phyloP scores from a whole-genome alignment of 2,797 vertebrate species.

The Percopsis omiscomaycus region DNA sequence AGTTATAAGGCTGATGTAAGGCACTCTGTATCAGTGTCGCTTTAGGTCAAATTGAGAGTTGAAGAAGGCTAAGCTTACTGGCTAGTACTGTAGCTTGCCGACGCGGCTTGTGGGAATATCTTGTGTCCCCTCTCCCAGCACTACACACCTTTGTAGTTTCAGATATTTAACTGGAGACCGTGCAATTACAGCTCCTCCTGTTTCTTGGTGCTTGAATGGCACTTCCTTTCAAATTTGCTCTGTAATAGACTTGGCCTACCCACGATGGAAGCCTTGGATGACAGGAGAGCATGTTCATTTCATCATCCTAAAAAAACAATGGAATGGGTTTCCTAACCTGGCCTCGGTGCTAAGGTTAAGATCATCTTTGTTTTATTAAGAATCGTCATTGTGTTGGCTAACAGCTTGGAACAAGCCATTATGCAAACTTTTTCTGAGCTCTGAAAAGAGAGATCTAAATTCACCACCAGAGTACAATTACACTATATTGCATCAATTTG shows the following conservation, averaged over 20 bases:
- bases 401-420: background rate
- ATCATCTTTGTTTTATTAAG: constrained; percentile 5
- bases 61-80: constrained; percentile 15
- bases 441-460: background rate
- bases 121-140: constrained; percentile 5
- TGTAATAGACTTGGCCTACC: constrained; percentile 50
- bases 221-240: constrained; percentile 36
- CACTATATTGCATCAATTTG: background rate
- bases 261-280: constrained; percentile 38
- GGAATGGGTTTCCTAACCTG: background rate
- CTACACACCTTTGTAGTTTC: constrained; percentile 33
- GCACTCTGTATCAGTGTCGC: constrained; percentile 21
- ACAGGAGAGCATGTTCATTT: constrained; percentile 36
- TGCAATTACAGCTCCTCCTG: constrained; percentile 44
- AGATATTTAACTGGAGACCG: constrained; percentile 46
- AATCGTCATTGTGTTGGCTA: background rate
- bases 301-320: constrained; percentile 24
- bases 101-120: constrained; percentile 12
- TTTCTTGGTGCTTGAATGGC: constrained; percentile 49
- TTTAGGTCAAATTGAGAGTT: constrained; percentile 23
- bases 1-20: constrained; percentile 51
- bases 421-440: too few relatives aligned
- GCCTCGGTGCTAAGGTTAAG: background rate
- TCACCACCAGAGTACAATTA: constrained; percentile 5
- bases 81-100: constrained; percentile 1